phyloP scores from a whole-genome alignment of 2,888 invertebrate species.

The Corbicula japonica region DNA sequence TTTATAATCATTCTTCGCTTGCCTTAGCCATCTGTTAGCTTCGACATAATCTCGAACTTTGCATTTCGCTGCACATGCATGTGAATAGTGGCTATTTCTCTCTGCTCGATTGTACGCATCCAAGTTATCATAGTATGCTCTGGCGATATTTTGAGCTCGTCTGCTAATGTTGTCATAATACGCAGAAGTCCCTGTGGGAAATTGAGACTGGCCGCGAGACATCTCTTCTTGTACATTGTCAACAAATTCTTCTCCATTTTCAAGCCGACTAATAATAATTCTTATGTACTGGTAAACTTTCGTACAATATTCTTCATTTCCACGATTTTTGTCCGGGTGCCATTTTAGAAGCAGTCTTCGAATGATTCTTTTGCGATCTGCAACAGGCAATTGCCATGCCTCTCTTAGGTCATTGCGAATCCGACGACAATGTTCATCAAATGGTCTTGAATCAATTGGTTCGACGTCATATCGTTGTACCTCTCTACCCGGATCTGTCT shows the following conservation, averaged over 20 bases:
- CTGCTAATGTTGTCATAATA: constrained; percentile 23
- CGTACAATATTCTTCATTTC: constrained; percentile 54
- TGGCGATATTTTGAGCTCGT: constrained; percentile 12
- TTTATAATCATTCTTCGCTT: constrained; percentile 56
- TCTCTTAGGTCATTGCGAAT: constrained; percentile 42
- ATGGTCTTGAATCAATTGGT: constrained; percentile 17
- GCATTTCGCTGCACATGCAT: no score
- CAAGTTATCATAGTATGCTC: constrained; percentile 31
- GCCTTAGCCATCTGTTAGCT: constrained; percentile 59
- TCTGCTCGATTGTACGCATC: constrained; percentile 21
- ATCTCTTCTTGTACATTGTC: constrained; percentile 20
- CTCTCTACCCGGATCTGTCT: background rate
- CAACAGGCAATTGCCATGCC: constrained; percentile 51
- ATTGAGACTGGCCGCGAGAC: constrained; percentile 1
- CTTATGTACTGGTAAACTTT: constrained; percentile 65
- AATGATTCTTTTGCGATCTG: constrained; percentile 52
- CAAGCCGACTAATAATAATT: constrained; percentile 46
- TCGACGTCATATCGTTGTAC: constrained; percentile 13
- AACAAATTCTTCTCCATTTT: constrained; percentile 24
- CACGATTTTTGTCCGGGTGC: constrained; percentile 69
- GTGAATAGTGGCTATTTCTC: constrained; percentile 11
- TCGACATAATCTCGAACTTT: constrained; percentile 21
- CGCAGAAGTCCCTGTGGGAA: background rate
- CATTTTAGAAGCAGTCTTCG: constrained; percentile 58
- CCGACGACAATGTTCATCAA: constrained; percentile 43